Conservation (phyloP, 2,797 vertebrate species). For the Acipenser oxyrinchus region DNA sequence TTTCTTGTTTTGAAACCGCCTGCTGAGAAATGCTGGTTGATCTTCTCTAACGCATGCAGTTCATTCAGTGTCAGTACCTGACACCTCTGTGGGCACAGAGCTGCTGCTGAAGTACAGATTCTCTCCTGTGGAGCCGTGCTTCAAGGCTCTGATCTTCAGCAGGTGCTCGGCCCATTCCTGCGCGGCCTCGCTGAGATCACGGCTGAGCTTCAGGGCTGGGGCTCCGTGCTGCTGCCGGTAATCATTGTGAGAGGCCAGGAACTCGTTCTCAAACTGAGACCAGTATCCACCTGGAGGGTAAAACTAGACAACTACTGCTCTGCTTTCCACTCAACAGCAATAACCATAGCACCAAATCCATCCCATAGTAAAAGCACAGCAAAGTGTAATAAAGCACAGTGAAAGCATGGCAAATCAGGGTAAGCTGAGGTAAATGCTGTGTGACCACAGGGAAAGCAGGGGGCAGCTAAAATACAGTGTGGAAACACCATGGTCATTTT, state of each 20-base stretch:
- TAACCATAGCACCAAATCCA: too few species aligned
- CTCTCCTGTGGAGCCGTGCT: slow-evolving; percentile 49
- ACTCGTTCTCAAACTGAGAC: slow-evolving; percentile 39
- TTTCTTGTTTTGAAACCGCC: not conserved
- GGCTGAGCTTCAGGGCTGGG: slow-evolving; percentile 27
- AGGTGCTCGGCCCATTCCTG: slow-evolving; percentile 52
- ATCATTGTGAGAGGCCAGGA: slow-evolving; percentile 48
- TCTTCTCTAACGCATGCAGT: not conserved
- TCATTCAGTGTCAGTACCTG: not conserved
- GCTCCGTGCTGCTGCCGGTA: slow-evolving; percentile 41
- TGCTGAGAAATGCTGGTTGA: slow-evolving; percentile 9
- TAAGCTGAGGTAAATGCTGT: too few species aligned
- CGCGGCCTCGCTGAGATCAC: slow-evolving; percentile 25
- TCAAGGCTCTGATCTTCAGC: not conserved
- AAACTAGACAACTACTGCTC: too few species aligned
- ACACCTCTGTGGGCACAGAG: not conserved
- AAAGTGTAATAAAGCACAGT: too few species aligned
- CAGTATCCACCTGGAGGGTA: slow-evolving; percentile 21
- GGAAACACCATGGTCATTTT: not conserved
- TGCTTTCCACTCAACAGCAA: too few species aligned
- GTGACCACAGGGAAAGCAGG: too few species aligned
- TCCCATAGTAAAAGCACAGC: too few species aligned
- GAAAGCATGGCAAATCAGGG: too few species aligned
- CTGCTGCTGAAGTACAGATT: slow-evolving; percentile 42
- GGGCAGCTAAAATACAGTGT: not conserved